A percentile compares a stretch with the other conserved stretches of the same genome.
Conservation (phyloP, 2,888 invertebrate species). For the Drosophila leonis region DNA sequence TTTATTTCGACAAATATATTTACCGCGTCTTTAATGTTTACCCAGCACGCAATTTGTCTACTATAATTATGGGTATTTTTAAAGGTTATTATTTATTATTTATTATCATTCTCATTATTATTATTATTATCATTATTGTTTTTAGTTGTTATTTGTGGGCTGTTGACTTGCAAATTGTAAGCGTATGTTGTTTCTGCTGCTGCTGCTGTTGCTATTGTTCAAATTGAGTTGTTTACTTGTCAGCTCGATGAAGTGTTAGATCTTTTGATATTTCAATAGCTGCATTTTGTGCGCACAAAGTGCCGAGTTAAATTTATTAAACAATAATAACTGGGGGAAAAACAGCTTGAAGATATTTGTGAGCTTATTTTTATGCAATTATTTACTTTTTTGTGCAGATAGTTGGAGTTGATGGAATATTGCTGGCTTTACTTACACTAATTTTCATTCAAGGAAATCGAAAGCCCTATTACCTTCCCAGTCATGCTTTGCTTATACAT, state of each 20-base stretch:
- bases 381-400: not conserved
- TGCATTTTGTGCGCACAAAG: not conserved
- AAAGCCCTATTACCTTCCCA: not conserved
- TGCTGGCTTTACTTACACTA: too few species aligned
- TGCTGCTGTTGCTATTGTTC: not conserved
- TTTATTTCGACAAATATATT: slow-evolving; percentile 68
- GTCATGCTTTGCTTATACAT: too few species aligned
- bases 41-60: slow-evolving; percentile 62
- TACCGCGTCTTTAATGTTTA: slow-evolving; percentile 48
- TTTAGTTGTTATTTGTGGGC: slow-evolving; percentile 34
- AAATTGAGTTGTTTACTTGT: slow-evolving; percentile 12
- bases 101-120: slow-evolving; percentile 20
- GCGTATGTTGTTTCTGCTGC: slow-evolving; percentile 22
- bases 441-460: too few species aligned
- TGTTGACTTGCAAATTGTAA: slow-evolving; percentile 51
- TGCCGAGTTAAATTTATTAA: not conserved
- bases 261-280: slow-evolving; percentile 4
- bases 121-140: slow-evolving; percentile 27
- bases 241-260: slow-evolving; percentile 7
- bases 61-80: slow-evolving; percentile 56
- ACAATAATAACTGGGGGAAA: not conserved
- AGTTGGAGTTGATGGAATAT: not conserved
- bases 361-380: not conserved
- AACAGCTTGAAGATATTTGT: not conserved
- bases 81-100: slow-evolving; percentile 32